These are phyloP conservation scores for Zygogramma bicolorata DNA, from an alignment of 2,888 invertebrate genomes.

Conservation along the genomic window DNA sequence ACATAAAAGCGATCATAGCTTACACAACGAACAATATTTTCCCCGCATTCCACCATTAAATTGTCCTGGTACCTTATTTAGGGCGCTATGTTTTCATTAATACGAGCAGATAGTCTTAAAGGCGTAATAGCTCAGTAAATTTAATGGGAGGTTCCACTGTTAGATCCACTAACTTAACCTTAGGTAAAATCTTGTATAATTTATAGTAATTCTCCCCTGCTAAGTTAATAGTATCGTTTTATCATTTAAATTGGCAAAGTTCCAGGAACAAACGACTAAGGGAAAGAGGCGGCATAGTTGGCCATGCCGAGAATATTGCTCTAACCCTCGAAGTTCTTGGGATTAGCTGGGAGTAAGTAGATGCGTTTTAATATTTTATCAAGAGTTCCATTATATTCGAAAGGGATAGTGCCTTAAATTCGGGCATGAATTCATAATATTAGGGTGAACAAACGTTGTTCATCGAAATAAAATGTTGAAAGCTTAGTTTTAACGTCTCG, in stretches of 20 bases:
- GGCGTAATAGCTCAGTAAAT: slow-evolving; percentile 58
- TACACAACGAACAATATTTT: slow-evolving; percentile 34
- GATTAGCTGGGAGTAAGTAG: slow-evolving; percentile 27
- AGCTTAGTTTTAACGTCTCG: no score
- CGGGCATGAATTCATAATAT: not conserved
- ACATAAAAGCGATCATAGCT: slow-evolving; percentile 25
- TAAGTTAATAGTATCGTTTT: slow-evolving; percentile 66
- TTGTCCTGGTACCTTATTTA: slow-evolving; percentile 47
- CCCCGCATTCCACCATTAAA: slow-evolving; percentile 38
- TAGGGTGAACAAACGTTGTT: no score
- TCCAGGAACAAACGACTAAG: slow-evolving; percentile 55
- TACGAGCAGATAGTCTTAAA: slow-evolving; percentile 54
- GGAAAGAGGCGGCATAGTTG: slow-evolving; percentile 42
- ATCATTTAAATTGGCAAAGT: slow-evolving; percentile 67
- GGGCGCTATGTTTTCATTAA: slow-evolving; percentile 53
- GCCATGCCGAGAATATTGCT: slow-evolving; percentile 42
- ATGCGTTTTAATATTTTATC: slow-evolving; percentile 19
- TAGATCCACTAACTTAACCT: slow-evolving; percentile 58
- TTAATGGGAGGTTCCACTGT: slow-evolving; percentile 54
- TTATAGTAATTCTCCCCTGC: slow-evolving; percentile 62
- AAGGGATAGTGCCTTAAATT: not conserved
- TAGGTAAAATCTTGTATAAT: slow-evolving; percentile 65
- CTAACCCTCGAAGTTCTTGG: slow-evolving; percentile 41
- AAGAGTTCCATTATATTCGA: not conserved
- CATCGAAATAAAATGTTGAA: not conserved